These are phyloP conservation scores for Nezara viridula DNA, from an alignment of 2,888 invertebrate genomes.

Conservation along the genomic window DNA sequence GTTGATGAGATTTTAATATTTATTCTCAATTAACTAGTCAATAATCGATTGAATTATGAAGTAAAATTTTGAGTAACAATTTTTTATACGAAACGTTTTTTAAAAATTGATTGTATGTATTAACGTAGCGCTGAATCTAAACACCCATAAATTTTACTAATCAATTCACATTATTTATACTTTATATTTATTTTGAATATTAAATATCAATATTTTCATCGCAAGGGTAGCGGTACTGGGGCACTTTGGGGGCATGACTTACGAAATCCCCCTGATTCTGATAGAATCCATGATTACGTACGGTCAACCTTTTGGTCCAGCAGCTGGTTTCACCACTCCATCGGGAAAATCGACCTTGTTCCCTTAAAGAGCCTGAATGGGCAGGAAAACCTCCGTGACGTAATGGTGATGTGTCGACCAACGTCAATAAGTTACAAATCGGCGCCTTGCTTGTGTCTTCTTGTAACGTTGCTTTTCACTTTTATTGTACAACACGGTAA, in stretches of 20 bases:
- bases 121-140: too few species aligned
- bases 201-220: not conserved
- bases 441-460: not conserved
- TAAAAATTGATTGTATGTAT: too few species aligned
- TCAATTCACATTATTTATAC: too few species aligned
- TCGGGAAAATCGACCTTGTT: conserved; percentile 47
- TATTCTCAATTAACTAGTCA: too few species aligned
- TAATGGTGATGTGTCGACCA: not conserved
- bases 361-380: conserved; percentile 35
- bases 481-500: not conserved
- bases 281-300: conserved; percentile 42
- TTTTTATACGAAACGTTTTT: too few species aligned
- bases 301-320: conserved; percentile 36
- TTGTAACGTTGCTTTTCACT: not conserved
- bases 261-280: conserved; percentile 28
- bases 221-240: not conserved
- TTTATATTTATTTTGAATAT: too few species aligned
- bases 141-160: too few species aligned
- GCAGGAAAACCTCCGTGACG: not conserved
- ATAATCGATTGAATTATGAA: too few species aligned
- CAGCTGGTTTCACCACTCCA: conserved; percentile 30
- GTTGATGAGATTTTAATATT: too few species aligned
- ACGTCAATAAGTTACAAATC: not conserved
- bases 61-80: too few species aligned
- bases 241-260: not conserved